phyloP scores from a whole-genome alignment of 2,113 vertebrate genomes.

The Eptesicus fuscus region DNA sequence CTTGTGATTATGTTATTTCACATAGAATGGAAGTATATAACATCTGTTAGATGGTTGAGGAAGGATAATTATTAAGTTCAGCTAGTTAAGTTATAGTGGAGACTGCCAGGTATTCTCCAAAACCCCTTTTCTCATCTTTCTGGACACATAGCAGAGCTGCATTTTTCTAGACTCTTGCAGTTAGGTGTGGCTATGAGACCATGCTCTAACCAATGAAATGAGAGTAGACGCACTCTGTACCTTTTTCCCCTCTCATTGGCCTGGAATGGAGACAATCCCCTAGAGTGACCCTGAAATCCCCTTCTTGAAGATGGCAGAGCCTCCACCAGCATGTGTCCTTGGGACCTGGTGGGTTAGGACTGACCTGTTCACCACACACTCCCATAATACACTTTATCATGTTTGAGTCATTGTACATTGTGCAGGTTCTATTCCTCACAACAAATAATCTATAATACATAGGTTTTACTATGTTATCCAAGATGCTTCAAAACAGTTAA shows the following conservation, averaged over 20 bases:
- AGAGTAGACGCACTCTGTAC: background rate
- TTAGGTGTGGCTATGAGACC: background rate
- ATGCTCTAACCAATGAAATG: background rate
- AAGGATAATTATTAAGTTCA: background rate
- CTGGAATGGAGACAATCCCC: background rate
- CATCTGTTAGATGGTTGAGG: background rate
- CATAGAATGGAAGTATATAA: background rate
- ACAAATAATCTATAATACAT: background rate
- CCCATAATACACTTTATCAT: background rate
- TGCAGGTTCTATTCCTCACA: background rate
- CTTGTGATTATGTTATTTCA: background rate
- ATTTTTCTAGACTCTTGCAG: background rate
- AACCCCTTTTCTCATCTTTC: background rate
- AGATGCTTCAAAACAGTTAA: background rate
- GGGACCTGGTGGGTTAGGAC: background rate
- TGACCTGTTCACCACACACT: background rate
- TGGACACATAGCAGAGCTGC: background rate
- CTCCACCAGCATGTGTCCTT: background rate
- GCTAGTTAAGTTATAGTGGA: background rate
- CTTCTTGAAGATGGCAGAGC: background rate
- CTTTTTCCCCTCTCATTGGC: background rate
- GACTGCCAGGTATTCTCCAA: background rate
- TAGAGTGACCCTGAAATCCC: background rate
- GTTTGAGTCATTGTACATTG: background rate
- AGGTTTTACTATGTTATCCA: slow-evolving; percentile 20